Base-by-base conservation (phyloP, 2,797 vertebrate genomes). In the Steatocranus sp. region DNA sequence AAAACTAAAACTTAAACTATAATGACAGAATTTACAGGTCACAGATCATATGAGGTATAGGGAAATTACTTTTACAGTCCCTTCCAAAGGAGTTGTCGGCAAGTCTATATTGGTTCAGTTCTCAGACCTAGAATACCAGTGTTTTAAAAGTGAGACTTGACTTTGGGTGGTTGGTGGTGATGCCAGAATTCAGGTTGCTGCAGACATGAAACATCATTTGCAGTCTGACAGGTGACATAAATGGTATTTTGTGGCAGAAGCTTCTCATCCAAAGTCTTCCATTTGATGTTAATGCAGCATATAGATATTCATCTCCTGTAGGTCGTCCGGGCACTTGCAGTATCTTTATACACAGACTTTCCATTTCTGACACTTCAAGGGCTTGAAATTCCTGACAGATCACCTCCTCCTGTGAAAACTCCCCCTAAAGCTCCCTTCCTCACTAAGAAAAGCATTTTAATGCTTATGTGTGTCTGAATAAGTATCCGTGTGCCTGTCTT, bases 381-480 rank as follows among this genome's bases (percentile, higher is more conserved):
- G 79, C 83, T 90, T 54, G 53, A 91, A 93, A 91, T 91, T 83
- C 79, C 82, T 82, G 85, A 89, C 86, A 91, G 88, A 87, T 92
- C 82, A 84, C 85, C 86, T 80, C 89, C 81, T 76, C 84, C 89
- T 88, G 87, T 83, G 89, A 82, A 90, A 94, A 86, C 82, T 80
- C 87, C 80, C 25, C 78, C 78, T 66, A 89, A 93, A 92, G 85
- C 88, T 56, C 77, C 86, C 87, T 91, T 87, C 51, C 81, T 89
- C 80, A 75, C 78, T 58, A 75, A 86, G 90, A 86, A 88, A 90
- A 87, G 58, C 66, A 75, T 80, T 88, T 86, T 79, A 90, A 83
- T 87, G 81, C 82, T 27, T 43, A 20, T 78, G 61, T 80, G 76
- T 87, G 86, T 79, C 83, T 86, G 83, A 51, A 32, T 38, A 63